Percentiles rank a stretch among this genome's conserved stretches.
phyloP scores from a whole-genome alignment of 2,113 vertebrate genomes.

The Crotalus tigris region DNA sequence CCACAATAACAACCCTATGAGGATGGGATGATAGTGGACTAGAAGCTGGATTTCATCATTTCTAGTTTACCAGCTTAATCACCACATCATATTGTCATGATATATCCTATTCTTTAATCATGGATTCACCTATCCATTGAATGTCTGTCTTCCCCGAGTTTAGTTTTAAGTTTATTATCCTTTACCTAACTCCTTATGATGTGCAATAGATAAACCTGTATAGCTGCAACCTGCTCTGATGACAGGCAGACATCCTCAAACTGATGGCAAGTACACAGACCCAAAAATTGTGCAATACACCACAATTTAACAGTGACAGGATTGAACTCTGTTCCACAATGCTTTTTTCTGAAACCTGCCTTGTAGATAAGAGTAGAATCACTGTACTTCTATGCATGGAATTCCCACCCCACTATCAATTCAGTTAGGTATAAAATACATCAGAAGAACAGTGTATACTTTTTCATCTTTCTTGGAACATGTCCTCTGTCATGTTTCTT shows the following conservation, averaged over 20 bases:
- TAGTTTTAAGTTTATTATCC: neutral
- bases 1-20: neutral
- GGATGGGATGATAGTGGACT: neutral
- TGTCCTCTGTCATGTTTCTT: neutral
- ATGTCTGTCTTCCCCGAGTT: neutral
- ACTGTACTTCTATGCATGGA: neutral
- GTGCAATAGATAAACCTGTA: neutral
- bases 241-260: neutral
- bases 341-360: neutral
- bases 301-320: neutral
- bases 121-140: neutral
- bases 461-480: neutral
- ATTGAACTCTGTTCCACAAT: neutral
- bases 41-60: neutral
- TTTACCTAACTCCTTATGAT: neutral
- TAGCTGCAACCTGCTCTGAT: neutral
- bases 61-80: neutral
- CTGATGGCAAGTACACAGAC: neutral
- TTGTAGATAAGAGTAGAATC: neutral
- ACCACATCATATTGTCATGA: neutral
- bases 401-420: neutral
- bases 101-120: neutral
- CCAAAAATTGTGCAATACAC: neutral
- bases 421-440: neutral
- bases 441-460: neutral